These are phyloP conservation scores for Catocala fraxini DNA, from an alignment of 2,888 invertebrate species.

Conservation along the genomic window DNA sequence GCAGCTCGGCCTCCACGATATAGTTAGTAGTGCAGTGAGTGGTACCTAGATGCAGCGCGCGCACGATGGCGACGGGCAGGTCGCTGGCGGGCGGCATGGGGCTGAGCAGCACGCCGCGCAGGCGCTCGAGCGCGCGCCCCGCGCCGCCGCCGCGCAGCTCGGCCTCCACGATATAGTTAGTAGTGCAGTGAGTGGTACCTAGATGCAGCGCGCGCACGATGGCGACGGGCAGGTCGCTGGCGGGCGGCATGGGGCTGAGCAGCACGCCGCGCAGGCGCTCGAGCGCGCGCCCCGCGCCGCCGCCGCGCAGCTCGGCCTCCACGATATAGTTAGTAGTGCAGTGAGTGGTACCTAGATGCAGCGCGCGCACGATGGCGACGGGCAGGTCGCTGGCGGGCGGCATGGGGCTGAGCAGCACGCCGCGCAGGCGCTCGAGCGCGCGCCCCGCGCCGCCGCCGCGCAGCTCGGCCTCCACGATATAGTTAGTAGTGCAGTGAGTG, in stretches of 20 bases:
- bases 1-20: conserved; percentile 89
- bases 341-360: conserved; percentile 90
- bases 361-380: conserved; percentile 92
- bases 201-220: conserved; percentile 94
- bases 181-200: conserved; percentile 78
- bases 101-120: conserved; percentile 93
- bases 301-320: conserved; percentile 89
- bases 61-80: conserved; percentile 93
- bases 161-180: conserved; percentile 85
- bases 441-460: conserved; percentile 72
- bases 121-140: too few species aligned
- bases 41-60: conserved; percentile 93
- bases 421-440: conserved; percentile 93
- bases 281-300: conserved; percentile 87
- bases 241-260: conserved; percentile 93
- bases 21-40: background rate
- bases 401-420: conserved; percentile 94
- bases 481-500: background rate
- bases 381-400: conserved; percentile 91
- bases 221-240: conserved; percentile 91
- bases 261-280: conserved; percentile 93
- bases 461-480: conserved; percentile 89
- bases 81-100: conserved; percentile 92
- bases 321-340: conserved; percentile 62
- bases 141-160: conserved; percentile 87